Base-by-base conservation (phyloP, 2,113 vertebrate species). In the Nerophis ophidion region DNA sequence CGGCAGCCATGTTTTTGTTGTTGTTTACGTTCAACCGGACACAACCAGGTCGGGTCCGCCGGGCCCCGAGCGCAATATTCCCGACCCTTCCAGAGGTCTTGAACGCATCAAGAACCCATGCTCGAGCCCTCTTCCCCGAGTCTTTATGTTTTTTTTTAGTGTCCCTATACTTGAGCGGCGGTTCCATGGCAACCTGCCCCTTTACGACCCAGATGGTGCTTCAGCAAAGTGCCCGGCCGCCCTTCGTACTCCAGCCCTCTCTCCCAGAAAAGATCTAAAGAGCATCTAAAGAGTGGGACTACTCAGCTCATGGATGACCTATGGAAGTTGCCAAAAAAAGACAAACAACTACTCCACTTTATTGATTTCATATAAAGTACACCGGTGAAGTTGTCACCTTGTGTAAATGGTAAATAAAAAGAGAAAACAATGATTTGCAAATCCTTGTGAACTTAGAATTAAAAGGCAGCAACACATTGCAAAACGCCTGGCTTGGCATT, bases 131-230 rank as follows among this genome's bases (percentile, higher is more conserved):
- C 48, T 57, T 48, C 55, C 62, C 77, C 58, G 42, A 60, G 70
- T 77, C 79, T 80, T 79, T 81, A 78, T 75, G 81, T 86, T 77
- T 55, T 52, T 55, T 52, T 55, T 77, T 75, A 26, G 66, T 40
- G 62, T 60, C 68, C 40, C 38, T 56, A 80, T 82, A 80, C 67
- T 57, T 83, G 64, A 61, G 63, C 54, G 56, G 72, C 61, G 54
- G 63, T 70, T 75, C 74, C 71, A 72, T 77, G 78, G 78, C 72
- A 78, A 70, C 80, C 70, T 75, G 72, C 71, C 76, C 49, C 79
- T 84, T 81, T 80, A 72, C 65, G 71, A 73, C 70, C 82, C 73
- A 79, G 76, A 84, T 84, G 86, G 75, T 70, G 81, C 86, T 86
- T 83, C 66, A 84, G 77, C 71, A 82, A 82, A 86, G 82, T 86